Percentiles rank a stretch among this genome's conserved stretches.
phyloP scores from a whole-genome alignment of 1,140 invertebrate species.

The Macrostomum lignano region DNA sequence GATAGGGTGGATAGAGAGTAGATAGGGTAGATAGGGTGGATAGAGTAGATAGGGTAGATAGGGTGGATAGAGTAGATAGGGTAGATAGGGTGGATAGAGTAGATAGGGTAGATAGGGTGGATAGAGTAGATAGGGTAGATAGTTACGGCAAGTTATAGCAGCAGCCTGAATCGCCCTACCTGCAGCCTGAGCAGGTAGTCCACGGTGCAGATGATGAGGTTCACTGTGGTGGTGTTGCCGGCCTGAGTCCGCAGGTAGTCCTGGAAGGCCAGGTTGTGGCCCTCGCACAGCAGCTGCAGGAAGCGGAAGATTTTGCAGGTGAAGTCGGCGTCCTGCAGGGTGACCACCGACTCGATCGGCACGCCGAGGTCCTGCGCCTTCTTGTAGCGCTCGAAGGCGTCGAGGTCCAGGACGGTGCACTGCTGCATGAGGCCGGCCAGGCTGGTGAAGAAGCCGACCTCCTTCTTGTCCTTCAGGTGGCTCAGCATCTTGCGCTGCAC shows the following conservation, averaged over 20 bases:
- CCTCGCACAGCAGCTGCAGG: conserved; percentile 92
- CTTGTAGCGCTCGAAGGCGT: conserved; percentile 92
- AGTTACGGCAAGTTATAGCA: too few species aligned
- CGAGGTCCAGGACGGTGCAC: conserved; percentile 64
- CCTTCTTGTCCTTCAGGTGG: conserved; percentile 86
- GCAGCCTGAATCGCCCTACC: too few species aligned
- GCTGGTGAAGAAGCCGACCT: conserved; percentile 94
- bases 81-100: too few species aligned
- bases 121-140: too few species aligned
- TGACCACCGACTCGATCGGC: conserved; percentile 42
- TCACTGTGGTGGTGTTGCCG: conserved; percentile 87
- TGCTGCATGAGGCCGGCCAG: conserved; percentile 94
- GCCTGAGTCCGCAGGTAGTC: conserved; percentile 93
- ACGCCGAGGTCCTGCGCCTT: conserved; percentile 82
- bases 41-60: too few species aligned
- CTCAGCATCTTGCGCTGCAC: conserved; percentile 91
- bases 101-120: too few species aligned
- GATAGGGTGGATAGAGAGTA: too few species aligned
- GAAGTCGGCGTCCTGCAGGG: conserved; percentile 95
- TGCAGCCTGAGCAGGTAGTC: conserved; percentile 77
- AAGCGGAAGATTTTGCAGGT: conserved; percentile 90
- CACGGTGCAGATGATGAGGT: conserved; percentile 93
- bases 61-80: too few species aligned
- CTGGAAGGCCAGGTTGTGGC: conserved; percentile 96
- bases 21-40: too few species aligned